Evolutionary conservation across 2,113 vertebrate genomes (phyloP).

Genomic region (Dendropsophus ebraccatus): DNA sequence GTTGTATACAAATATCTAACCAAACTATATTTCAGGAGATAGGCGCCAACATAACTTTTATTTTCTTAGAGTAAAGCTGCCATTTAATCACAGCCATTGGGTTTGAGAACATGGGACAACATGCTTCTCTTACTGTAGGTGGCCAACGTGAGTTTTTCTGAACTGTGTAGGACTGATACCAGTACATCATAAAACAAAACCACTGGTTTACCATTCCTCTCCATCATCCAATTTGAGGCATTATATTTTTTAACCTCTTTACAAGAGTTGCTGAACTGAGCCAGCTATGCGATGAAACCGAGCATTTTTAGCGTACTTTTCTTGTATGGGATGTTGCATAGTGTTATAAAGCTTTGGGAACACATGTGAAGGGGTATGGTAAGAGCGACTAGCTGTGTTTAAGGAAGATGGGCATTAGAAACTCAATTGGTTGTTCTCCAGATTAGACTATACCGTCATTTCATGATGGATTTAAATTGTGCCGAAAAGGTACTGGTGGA

Average conservation of each 20-base stretch:
- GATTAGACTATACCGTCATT: conserved; percentile 4
- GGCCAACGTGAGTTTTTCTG: not conserved
- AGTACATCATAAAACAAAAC: not conserved
- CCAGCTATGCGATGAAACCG: not conserved
- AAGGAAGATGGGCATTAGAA: not conserved
- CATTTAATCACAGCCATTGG: not conserved
- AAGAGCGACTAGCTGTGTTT: not conserved
- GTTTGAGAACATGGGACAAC: not conserved
- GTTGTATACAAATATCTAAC: not conserved
- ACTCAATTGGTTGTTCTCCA: not conserved
- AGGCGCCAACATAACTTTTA: not conserved
- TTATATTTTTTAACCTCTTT: not conserved
- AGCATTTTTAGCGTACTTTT: not conserved
- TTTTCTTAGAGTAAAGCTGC: not conserved
- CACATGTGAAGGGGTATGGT: not conserved
- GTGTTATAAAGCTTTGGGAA: not conserved
- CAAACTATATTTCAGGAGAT: not conserved
- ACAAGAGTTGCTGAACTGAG: not conserved
- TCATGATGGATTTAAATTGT: not conserved
- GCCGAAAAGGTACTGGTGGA: not conserved
- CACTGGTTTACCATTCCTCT: not conserved
- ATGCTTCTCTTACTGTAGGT: not conserved
- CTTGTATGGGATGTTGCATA: not conserved
- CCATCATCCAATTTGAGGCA: not conserved
- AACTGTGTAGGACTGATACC: not conserved